phyloP scores from a whole-genome alignment of 2,797 vertebrate species.

The Coilia nasus region DNA sequence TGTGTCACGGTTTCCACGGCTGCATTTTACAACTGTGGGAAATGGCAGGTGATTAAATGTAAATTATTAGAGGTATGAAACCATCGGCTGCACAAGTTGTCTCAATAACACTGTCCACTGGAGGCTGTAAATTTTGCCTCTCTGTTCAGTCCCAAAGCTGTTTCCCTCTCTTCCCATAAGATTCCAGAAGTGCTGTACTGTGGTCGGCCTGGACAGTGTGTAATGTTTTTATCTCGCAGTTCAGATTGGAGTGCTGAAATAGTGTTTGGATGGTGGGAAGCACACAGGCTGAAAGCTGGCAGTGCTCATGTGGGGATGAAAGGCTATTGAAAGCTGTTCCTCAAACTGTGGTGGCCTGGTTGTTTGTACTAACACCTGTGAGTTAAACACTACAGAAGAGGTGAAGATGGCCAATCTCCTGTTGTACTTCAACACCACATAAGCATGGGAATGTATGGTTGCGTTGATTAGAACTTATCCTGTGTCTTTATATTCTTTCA shows the following conservation, averaged over 20 bases:
- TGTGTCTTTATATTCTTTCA: neutral
- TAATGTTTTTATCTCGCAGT: neutral
- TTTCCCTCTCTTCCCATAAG: neutral
- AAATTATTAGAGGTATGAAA: conserved; percentile 73
- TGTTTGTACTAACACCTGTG: neutral
- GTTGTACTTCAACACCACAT: neutral
- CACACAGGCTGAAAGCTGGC: neutral
- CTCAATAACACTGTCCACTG: conserved; percentile 70
- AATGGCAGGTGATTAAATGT: conserved; percentile 73
- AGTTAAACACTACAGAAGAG: neutral
- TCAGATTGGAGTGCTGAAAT: neutral
- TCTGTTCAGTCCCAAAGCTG: neutral
- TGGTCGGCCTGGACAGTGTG: neutral
- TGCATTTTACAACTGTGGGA: conserved; percentile 60
- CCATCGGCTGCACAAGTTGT: conserved; percentile 69
- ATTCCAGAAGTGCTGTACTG: neutral
- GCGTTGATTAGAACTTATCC: neutral
- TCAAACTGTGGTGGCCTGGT: neutral
- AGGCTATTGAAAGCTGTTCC: neutral
- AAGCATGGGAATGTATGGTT: neutral
- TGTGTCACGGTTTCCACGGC: conserved; percentile 19
- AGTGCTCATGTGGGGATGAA: neutral
- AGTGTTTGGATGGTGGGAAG: neutral
- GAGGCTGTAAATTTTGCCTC: conserved; percentile 42
- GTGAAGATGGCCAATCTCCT: neutral